Base-by-base conservation (phyloP, 2,113 vertebrate species). In the Aspidoscelis tigris region DNA sequence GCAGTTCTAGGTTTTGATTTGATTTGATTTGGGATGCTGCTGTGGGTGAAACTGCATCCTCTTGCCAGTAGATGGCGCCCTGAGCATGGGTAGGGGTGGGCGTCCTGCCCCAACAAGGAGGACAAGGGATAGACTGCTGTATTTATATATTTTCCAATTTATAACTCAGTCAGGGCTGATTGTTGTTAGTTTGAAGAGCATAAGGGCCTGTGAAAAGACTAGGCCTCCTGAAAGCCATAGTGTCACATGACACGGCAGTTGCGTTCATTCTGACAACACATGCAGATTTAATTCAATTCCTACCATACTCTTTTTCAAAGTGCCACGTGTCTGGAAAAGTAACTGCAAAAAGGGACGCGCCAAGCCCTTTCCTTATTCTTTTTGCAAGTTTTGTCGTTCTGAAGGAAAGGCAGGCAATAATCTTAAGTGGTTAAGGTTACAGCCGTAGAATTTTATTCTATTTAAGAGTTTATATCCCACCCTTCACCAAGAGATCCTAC, bases 41-140 rank as follows among this genome's bases (percentile, higher is more conserved):
- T 26, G 20, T 24, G 58, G 9, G 0, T 12, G 43, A 33, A 65
- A 21, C 53, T 80, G 21, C 77, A 66, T 16, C 24, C 9, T 11
- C 22, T 12, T 20, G 43, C 77, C 83, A 41, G 70, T 74, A 66
- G 83, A 85, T 80, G 77, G 69, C 58, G 33, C 33, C 24, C 77
- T 66, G 14, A 85, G 43, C 70, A 50, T 7, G 44, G 55, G n/a
- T 21, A 22, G 12, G 16, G 3, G 14, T 53, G 18, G 26, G 21
- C 11, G 9, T 50, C 41, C 7, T 50, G 10, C 65, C 55, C 76
- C 21, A 72, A 2, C 76, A 20, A 78, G 71, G n/a, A 78, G 71
- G n/a, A 47, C 44, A 73, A 72, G 26, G 10, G 71, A 71, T 21
- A 33, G 14, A 18, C 12, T 61, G 18, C 58, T 61, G 58, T 61